Evolutionary conservation across 2,113 vertebrate species (phyloP).

Genomic region (Xenopus borealis): DNA sequence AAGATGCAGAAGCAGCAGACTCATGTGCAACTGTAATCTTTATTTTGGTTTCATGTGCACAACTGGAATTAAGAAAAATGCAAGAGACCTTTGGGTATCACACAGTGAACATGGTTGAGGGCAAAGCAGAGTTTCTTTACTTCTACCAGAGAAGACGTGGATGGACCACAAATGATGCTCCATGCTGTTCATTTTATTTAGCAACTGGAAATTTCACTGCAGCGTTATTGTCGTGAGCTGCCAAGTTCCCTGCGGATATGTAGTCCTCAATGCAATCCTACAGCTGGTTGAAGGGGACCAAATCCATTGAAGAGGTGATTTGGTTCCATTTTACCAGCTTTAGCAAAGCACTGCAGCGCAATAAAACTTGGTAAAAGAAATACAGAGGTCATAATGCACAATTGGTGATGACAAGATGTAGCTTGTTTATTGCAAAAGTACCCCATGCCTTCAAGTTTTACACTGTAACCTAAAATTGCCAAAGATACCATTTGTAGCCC

Average conservation of each 20-base stretch:
- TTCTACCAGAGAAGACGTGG: background rate
- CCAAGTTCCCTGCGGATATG: conserved; percentile 29
- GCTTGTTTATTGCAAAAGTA: background rate
- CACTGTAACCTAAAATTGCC: background rate
- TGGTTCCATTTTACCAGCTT: conserved; percentile 83
- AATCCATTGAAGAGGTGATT: conserved; percentile 79
- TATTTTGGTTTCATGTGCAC: too few species aligned
- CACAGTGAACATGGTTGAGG: too few species aligned
- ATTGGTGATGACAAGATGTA: background rate
- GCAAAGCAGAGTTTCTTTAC: background rate
- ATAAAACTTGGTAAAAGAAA: background rate
- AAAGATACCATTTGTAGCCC: too few species aligned
- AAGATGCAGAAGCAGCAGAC: too few species aligned
- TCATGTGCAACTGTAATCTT: too few species aligned
- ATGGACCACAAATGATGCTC: too few species aligned
- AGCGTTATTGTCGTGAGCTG: conserved; percentile 11
- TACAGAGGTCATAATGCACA: background rate
- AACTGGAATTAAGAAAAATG: too few species aligned
- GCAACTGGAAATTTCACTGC: background rate
- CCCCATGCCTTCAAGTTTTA: too few species aligned
- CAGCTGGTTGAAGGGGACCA: conserved; percentile 87
- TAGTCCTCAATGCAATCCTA: conserved; percentile 81
- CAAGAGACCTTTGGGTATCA: too few species aligned
- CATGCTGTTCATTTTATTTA: background rate
- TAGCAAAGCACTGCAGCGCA: conserved; percentile 70